Base-by-base conservation (phyloP, 2,888 invertebrate genomes). In the Maniola hyperantus region DNA sequence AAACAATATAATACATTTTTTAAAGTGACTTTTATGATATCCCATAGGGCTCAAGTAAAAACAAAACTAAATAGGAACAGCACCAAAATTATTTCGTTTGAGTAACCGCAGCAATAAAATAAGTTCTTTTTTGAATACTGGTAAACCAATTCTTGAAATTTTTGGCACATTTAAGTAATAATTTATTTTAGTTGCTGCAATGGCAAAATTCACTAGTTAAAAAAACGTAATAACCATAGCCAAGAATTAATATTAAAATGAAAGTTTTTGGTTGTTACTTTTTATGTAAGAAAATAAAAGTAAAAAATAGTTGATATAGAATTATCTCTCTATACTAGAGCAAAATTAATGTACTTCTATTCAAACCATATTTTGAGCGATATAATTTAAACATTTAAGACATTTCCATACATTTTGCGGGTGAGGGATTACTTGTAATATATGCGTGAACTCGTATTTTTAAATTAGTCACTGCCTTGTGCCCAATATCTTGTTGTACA, bases 371-470 rank as follows among this genome's bases (percentile, higher is more conserved):
- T 62, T 71, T 71, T 66, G 64, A 64, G 70, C 70, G 64, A 66
- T 72, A 66, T 60, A 71, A 71, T 71, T 75, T 70, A 74, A 72
- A 74, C 65, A 72, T 70, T 70, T 34, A 39, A 39, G 18, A 55
- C 8, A 39, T 20, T 15, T 18, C 39, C 15, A 54, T 8, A 42
- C 57, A 57, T 20, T 57, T 59, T 59, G 48, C 46, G 59, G 11
- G 48, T 15, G 34, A 15, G 10, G 10, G 1, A 5, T 54, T 36
- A 36, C 36, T n/a, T n/a, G n/a, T n/a, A n/a, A n/a, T n/a, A n/a
- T n/a, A n/a, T n/a, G n/a, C n/a, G n/a, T n/a, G n/a, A n/a, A n/a
- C n/a, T n/a, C n/a, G n/a, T n/a, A n/a, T n/a, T n/a, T n/a, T n/a
- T n/a, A n/a, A n/a, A n/a, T n/a, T n/a, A n/a, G n/a, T n/a, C n/a